Conservation (phyloP, 1,140 invertebrate species). For the Magallana gigas region DNA sequence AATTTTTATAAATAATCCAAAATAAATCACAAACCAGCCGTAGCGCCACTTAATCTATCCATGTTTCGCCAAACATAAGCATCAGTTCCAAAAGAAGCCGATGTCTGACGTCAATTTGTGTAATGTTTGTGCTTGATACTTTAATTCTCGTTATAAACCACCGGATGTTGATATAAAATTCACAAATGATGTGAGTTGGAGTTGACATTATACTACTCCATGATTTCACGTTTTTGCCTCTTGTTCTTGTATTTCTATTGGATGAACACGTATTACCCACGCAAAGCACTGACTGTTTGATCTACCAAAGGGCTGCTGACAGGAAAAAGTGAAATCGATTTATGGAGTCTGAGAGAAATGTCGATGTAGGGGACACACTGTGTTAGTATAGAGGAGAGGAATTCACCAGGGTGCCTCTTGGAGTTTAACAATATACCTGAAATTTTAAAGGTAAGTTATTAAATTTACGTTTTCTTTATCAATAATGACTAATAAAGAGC, state of each 20-base stretch:
- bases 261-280: background rate
- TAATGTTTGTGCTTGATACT: background rate
- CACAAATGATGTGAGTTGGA: background rate
- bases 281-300: constrained; percentile 10
- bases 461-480: too few species aligned
- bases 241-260: too few species aligned
- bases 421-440: too few species aligned
- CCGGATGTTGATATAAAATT: constrained; percentile 8
- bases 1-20: background rate
- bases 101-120: constrained; percentile 1
- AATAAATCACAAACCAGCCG: background rate
- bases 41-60: background rate
- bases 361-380: background rate
- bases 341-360: constrained; percentile 1
- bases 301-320: constrained; percentile 17
- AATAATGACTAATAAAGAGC: too few species aligned
- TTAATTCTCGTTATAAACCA: constrained; percentile 5
- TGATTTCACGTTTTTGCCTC: too few species aligned
- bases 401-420: background rate
- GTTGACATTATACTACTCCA: background rate
- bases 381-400: background rate
- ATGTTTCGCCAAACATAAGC: constrained; percentile 1
- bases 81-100: background rate
- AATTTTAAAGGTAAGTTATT: too few species aligned
- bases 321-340: constrained; percentile 15